phyloP scores from a whole-genome alignment of 2,797 vertebrate species.

The Periophthalmus magnuspinnatus region DNA sequence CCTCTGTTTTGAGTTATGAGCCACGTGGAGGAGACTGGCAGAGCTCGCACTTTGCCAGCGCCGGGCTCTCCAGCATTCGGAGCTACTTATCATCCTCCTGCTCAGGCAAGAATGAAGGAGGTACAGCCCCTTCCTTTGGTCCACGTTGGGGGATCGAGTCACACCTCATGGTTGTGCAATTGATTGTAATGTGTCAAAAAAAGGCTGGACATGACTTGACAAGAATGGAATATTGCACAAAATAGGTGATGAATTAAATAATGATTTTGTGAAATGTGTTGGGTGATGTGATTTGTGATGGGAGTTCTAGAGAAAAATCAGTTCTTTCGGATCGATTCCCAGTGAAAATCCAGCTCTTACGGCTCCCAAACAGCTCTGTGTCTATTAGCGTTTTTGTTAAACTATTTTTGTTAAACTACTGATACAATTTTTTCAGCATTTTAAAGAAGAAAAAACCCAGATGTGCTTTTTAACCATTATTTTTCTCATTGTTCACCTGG shows the following conservation, averaged over 20 bases:
- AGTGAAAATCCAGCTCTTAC: too few relatives aligned
- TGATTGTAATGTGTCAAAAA: neutral
- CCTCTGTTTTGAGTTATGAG: conserved; percentile 17
- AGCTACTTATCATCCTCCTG: conserved; percentile 1
- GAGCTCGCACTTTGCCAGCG: neutral
- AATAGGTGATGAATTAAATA: neutral
- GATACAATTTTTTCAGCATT: too few relatives aligned
- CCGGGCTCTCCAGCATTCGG: neutral
- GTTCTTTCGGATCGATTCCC: neutral
- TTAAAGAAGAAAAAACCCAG: too few relatives aligned
- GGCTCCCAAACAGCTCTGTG: neutral
- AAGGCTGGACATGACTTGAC: too few relatives aligned
- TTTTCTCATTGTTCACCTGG: too few relatives aligned
- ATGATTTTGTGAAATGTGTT: neutral
- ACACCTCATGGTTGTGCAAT: neutral
- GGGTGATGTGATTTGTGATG: too few relatives aligned
- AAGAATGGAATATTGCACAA: neutral
- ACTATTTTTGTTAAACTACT: too few relatives aligned
- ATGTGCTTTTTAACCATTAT: too few relatives aligned
- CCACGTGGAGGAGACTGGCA: neutral
- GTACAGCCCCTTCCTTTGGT: neutral
- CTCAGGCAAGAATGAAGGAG: neutral
- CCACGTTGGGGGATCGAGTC: neutral
- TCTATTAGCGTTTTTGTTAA: neutral
- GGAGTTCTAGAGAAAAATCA: neutral